Percentiles rank a stretch among this genome's conserved stretches.
These are phyloP conservation scores for Phataginus tetradactyla DNA, from an alignment of 2,797 vertebrate species.

Conservation along the genomic window DNA sequence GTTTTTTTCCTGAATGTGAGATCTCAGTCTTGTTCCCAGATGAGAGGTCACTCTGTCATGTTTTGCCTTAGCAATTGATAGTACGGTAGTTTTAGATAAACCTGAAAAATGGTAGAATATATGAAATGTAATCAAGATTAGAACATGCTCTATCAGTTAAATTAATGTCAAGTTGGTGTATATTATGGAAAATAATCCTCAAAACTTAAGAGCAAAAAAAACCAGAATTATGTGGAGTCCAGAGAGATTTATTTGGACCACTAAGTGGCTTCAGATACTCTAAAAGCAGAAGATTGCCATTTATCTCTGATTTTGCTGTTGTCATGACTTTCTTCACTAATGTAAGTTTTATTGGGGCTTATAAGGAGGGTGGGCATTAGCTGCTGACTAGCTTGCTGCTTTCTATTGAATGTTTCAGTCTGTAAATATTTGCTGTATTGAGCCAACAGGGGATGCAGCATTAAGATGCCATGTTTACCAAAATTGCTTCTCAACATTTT, in stretches of 20 bases:
- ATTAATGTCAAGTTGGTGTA: background rate
- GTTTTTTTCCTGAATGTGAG: background rate
- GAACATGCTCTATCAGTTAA: background rate
- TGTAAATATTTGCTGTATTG: constrained; percentile 58
- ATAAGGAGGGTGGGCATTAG: background rate
- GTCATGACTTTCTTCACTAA: constrained; percentile 38
- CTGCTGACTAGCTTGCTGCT: constrained; percentile 4
- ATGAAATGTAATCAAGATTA: background rate
- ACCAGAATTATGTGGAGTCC: background rate
- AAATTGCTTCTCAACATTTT: constrained; percentile 70
- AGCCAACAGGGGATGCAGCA: constrained; percentile 45
- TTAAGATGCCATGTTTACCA: constrained; percentile 63
- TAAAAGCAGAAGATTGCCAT: background rate
- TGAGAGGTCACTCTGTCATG: background rate
- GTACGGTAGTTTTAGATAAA: background rate
- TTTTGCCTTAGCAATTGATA: background rate
- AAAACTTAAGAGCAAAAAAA: background rate
- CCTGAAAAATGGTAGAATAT: background rate
- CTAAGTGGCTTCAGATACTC: background rate
- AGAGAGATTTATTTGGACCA: background rate
- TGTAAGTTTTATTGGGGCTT: constrained; percentile 15
- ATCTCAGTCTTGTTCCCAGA: background rate
- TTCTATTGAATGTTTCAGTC: constrained; percentile 73
- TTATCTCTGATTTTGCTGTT: constrained; percentile 55
- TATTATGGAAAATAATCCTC: background rate